Evolutionary conservation across 1,140 invertebrate genomes (phyloP), one percentile per base, ranked within the genome.

Genomic region (Triops longicaudatus): DNA sequence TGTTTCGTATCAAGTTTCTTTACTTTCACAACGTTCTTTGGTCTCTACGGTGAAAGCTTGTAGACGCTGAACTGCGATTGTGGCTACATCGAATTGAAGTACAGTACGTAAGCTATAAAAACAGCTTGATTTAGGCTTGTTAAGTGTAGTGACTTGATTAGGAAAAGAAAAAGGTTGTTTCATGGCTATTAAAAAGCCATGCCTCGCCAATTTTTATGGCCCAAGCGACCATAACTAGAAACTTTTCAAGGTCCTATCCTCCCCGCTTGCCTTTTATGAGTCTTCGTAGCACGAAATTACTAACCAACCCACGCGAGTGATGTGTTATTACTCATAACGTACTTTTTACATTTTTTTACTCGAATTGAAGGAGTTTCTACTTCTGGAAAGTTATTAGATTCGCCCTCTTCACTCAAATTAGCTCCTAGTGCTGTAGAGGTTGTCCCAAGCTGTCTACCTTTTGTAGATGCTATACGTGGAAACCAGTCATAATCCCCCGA

Each of bases 141-240:
- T 63, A 63, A 63, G 50, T 17, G 14, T 63, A 22, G 50, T 63
- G 50, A 2, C 50, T 63, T 63, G 50, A 63, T 63, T 63, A 14
- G 50, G 22, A 63, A 63, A 63, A 2, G 31, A 37, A 22, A 63
- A 63, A 63, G 50, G 14, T 63, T 63, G 50, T 63, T 63, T 63
- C 50, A 63, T 63, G 50, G 50, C 17, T 63, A 63, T 63, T 63
- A 63, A 63, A 63, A 63, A 63, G 50, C 50, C 50, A 63, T 63
- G 50, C 50, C 14, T 63, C 50, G 31, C 50, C 50, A 63, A 63
- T 63, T 63, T 63, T 63, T 63, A 63, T 63, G 50, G 17, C 50
- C 31, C 50, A 63, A 63, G 50, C 3, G 14, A 63, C 50, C 50
- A 63, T 63, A 63, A 63, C 50, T 17, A 22, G 17, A 63, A 63